Base-by-base conservation (phyloP, 1,140 invertebrate species). In the Harpegnathos saltator region DNA sequence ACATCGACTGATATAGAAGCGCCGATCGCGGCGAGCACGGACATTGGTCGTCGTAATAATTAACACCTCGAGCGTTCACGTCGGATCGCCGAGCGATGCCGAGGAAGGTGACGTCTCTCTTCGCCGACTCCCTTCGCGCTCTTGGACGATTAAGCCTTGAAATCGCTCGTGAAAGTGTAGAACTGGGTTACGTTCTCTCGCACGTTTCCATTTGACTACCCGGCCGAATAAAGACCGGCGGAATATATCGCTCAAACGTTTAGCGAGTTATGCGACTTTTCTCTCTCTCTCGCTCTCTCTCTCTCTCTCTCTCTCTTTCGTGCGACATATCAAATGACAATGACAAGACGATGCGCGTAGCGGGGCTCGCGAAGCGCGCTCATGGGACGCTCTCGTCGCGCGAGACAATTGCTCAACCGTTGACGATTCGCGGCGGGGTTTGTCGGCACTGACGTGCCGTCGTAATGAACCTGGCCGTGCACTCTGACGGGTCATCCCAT, bases 31-130 rank as follows among this genome's bases (percentile, higher is more conserved):
- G 68, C 68, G 11, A n/a, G n/a, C 74, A 56, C 19, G 50, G 69
- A 59, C 78, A 77, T 83, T 61, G 58, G 48, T 77, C 59, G 44
- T n/a, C 33, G 66, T 86, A 80, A 84, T 82, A 73, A 82, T 72
- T 24, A n/a, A n/a, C n/a, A 78, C 66, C 56, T 17, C 22, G 63
- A 19, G 24, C 63, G 44, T 78, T 69, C 68, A 44, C 26, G 63
- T 69, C 75, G 26, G 63, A 56, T 24, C 38, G 63, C n/a, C 1
- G 29, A 44, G 68, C 63, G 74, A 26, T 15, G 50, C 44, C 44
- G 63, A 56, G 24, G 17, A 29, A 62, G 59, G 15, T 62, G 63
- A 69, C 50, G 63, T 58, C 29, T 69, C n/a, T n/a, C n/a, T n/a
- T n/a, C n/a, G 29, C 29, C 1, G 48, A 68, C 24, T 44, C 19